Evolutionary conservation across 2,888 invertebrate species (phyloP).

Genomic region (Lithophane semibrunnea): DNA sequence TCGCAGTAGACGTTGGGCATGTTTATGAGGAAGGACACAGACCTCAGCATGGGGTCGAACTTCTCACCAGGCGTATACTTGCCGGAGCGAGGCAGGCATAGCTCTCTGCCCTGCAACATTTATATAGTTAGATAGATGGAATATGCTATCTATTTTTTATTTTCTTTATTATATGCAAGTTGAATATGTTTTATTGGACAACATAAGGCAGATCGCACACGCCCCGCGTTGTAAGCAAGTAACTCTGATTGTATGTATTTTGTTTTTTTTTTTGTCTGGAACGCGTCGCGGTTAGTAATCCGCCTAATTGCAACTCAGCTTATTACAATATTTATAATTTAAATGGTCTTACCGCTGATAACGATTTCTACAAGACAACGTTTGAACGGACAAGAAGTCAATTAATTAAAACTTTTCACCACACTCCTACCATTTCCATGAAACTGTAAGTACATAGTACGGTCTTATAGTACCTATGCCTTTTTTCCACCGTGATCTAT

Average conservation of each 20-base stretch:
- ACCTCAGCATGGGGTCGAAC: constrained; percentile 82
- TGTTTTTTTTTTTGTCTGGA: too few species aligned
- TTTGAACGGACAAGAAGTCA: not conserved
- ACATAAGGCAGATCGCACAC: not conserved
- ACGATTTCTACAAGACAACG: not conserved
- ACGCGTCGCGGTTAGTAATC: not conserved
- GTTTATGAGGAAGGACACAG: constrained; percentile 70
- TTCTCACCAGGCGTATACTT: constrained; percentile 76
- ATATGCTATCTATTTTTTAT: not conserved
- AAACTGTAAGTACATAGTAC: not conserved
- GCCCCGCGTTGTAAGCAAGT: not conserved
- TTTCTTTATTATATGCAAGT: not conserved
- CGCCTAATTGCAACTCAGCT: not conserved
- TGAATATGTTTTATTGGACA: not conserved
- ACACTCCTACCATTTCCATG: not conserved
- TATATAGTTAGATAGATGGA: not conserved
- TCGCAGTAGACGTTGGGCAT: constrained; percentile 70
- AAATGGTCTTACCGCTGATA: not conserved
- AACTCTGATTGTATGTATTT: not conserved
- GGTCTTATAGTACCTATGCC: too few species aligned
- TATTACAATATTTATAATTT: not conserved
- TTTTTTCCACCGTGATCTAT: not conserved
- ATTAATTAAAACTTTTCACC: not conserved
- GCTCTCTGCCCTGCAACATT: constrained; percentile 75
- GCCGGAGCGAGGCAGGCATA: constrained; percentile 81